Base-by-base conservation (phyloP, 2,113 vertebrate genomes). In the Ranitomeya variabilis region DNA sequence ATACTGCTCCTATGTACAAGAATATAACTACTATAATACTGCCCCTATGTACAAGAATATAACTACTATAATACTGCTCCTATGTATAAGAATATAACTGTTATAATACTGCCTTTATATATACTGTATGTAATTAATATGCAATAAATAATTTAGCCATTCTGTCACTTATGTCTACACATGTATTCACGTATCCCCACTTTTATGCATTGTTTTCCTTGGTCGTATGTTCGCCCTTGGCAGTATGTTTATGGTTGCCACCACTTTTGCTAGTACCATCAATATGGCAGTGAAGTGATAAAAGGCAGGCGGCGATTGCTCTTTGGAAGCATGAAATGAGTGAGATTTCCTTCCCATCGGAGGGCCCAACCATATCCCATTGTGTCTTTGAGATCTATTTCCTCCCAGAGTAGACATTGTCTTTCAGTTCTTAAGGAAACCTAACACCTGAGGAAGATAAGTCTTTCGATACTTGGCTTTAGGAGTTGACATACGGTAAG, bases 301-400 rank as follows among this genome's bases (percentile, higher is more conserved):
- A 52, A 54, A 60, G 37, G 45, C 37, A 51, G 16, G 52, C 57
- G 21, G 26, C 18, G 10, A 18, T 7, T 57, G 51, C n/a, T 67
- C 62, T 80, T 45, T 6, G 21, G 37, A 55, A 59, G 78, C 52
- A 59, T 26, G 21, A 37, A 71, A 26, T 87, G 86, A 87, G 64
- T 87, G 78, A 87, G 64, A 81, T 9, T 87, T 87, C 86, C 86
- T 81, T 79, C 74, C 74, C 11, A 15, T 18, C 21, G n/a, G 55
- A 23, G 62, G 15, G 74, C 51, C 74, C 77, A 31, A 31, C 26
- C 26, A 8, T 54, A 52, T 80, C 86, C 62, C 26, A 31, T 81
- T 69, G 21, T 79, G 62, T 18, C 66, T 57, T 59, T 19, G 8
- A 87, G n/a, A 57, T 45, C 59, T 45, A 55, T 66, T 80, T 87